phyloP scores from a whole-genome alignment of 2,888 invertebrate species.

The Alentia gelatinosa region DNA sequence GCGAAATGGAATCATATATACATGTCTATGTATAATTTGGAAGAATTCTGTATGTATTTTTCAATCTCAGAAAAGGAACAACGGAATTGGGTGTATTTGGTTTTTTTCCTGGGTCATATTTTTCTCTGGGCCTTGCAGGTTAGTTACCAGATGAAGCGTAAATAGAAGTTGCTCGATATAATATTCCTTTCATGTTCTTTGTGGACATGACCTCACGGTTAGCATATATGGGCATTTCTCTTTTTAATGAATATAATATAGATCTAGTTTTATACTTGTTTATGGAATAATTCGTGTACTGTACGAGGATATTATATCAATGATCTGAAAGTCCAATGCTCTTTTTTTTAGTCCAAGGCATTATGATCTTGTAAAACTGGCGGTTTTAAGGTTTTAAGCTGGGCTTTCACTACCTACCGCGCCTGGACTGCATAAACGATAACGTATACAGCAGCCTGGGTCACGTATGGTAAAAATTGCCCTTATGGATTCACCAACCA shows the following conservation, averaged over 20 bases:
- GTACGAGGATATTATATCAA: neutral
- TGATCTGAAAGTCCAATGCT: neutral
- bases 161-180: neutral
- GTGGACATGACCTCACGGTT: neutral
- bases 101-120: neutral
- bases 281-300: neutral
- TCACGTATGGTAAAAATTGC: no score
- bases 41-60: neutral
- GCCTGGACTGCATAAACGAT: no score
- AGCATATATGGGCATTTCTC: neutral
- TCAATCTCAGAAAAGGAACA: neutral
- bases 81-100: neutral
- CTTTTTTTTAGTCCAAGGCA: neutral
- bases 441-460: no score
- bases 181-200: neutral
- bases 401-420: no score
- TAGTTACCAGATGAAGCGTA: neutral
- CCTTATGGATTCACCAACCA: neutral
- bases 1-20: neutral
- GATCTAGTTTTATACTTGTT: conserved; percentile 44
- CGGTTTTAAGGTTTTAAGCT: no score
- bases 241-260: conserved; percentile 34
- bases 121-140: neutral
- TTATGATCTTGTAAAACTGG: no score
- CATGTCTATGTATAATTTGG: neutral